phyloP scores from a whole-genome alignment of 2,888 invertebrate genomes.

The Rhorus exstirpatorius region DNA sequence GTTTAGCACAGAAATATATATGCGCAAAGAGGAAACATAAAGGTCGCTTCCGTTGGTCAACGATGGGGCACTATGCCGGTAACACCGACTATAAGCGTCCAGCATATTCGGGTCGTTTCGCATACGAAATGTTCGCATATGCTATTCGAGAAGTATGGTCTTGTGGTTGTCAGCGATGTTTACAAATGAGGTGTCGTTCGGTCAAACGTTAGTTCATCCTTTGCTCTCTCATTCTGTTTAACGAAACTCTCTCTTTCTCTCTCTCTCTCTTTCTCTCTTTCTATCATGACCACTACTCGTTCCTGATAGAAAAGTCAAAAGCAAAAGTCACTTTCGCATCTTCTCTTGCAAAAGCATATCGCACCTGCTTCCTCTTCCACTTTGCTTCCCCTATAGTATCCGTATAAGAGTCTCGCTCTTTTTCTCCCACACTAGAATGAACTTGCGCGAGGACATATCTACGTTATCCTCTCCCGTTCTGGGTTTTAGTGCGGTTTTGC shows the following conservation, averaged over 20 bases:
- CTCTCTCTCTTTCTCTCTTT: constrained; percentile 11
- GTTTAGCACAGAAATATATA: constrained; percentile 2
- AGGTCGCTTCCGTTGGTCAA: not conserved
- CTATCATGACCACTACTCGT: constrained; percentile 60
- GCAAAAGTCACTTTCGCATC: constrained; percentile 52
- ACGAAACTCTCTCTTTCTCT: constrained; percentile 12
- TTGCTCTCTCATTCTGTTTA: constrained; percentile 17
- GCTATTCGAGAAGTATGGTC: not conserved
- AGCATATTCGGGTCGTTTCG: constrained; percentile 8
- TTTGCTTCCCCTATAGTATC: constrained; percentile 9
- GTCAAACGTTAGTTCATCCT: constrained; percentile 66
- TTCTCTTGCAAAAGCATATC: constrained; percentile 37
- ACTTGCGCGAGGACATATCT: constrained; percentile 25
- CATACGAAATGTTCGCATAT: constrained; percentile 1
- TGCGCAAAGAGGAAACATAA: not conserved
- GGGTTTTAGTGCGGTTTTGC: constrained; percentile 58
- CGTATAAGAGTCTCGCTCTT: not conserved
- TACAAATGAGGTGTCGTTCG: constrained; percentile 79
- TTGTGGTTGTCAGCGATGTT: constrained; percentile 73
- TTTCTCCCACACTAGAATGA: constrained; percentile 25
- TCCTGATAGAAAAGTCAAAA: constrained; percentile 69
- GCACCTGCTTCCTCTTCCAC: constrained; percentile 52
- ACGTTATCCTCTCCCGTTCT: constrained; percentile 32
- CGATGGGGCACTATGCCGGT: not conserved
- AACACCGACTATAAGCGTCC: not conserved